Evolutionary conservation across 2,113 vertebrate genomes (phyloP).

Genomic region (Prinia subflava): DNA sequence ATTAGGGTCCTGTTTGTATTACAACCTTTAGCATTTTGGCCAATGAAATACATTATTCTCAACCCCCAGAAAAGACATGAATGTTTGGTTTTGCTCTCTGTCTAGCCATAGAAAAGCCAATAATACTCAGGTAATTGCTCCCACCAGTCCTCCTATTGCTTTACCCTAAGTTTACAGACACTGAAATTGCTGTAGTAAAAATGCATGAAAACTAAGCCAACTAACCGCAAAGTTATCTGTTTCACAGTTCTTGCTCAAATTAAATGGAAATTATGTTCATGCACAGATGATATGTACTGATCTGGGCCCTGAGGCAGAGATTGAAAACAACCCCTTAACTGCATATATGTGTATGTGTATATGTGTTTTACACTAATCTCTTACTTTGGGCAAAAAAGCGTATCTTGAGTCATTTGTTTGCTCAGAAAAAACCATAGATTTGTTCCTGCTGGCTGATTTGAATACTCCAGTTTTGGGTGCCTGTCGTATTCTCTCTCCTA

Average conservation of each 20-base stretch:
- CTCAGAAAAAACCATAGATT: neutral
- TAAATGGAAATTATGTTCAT: neutral
- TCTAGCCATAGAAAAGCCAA: neutral
- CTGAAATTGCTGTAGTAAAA: neutral
- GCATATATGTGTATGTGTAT: neutral
- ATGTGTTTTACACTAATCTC: neutral
- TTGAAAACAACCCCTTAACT: neutral
- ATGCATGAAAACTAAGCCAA: neutral
- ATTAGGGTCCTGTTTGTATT: neutral
- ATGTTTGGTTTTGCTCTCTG: neutral
- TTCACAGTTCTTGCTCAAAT: neutral
- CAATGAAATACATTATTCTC: neutral
- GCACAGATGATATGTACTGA: neutral
- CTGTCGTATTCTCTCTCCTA: neutral
- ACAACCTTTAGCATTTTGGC: neutral
- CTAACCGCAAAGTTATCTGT: neutral
- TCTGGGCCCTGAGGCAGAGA: neutral
- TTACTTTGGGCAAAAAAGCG: neutral
- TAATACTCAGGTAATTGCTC: neutral
- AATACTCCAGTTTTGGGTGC: neutral
- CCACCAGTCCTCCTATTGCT: neutral
- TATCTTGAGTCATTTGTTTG: neutral
- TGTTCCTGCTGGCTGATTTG: neutral
- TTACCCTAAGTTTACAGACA: neutral
- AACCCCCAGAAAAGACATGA: neutral